These are phyloP conservation scores for Lottia gigantea DNA, from an alignment of 2,888 invertebrate genomes.

Conservation along the genomic window DNA sequence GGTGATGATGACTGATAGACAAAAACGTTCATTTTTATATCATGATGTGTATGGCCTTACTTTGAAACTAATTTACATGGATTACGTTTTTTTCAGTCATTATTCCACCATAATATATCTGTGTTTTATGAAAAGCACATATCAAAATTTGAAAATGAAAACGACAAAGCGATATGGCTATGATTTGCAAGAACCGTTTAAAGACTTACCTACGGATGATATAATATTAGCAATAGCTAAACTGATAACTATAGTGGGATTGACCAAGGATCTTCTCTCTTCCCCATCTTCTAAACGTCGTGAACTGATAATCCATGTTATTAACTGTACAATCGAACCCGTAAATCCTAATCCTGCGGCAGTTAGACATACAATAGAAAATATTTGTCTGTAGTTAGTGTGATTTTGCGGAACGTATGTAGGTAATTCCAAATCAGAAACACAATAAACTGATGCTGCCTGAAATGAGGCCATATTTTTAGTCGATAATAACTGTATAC, in stretches of 20 bases:
- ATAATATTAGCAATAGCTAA: neutral
- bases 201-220: neutral
- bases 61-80: too few species aligned
- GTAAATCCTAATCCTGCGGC: neutral
- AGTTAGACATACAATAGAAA: neutral
- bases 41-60: too few species aligned
- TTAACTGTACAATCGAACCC: neutral
- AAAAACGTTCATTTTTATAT: too few species aligned
- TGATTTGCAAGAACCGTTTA: too few species aligned
- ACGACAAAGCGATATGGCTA: too few species aligned
- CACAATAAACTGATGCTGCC: neutral
- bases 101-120: too few species aligned
- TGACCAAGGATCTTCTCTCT: neutral
- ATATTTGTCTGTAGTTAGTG: neutral
- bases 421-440: neutral
- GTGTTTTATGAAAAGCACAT: too few species aligned
- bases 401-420: neutral
- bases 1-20: too few species aligned
- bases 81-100: too few species aligned
- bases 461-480: neutral
- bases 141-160: too few species aligned
- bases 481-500: neutral
- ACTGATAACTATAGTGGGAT: neutral
- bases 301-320: conserved; percentile 3
- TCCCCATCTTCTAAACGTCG: neutral